These are phyloP conservation scores for Onychomys leucogaster DNA, from an alignment of 2,797 vertebrate genomes.

Conservation along the genomic window DNA sequence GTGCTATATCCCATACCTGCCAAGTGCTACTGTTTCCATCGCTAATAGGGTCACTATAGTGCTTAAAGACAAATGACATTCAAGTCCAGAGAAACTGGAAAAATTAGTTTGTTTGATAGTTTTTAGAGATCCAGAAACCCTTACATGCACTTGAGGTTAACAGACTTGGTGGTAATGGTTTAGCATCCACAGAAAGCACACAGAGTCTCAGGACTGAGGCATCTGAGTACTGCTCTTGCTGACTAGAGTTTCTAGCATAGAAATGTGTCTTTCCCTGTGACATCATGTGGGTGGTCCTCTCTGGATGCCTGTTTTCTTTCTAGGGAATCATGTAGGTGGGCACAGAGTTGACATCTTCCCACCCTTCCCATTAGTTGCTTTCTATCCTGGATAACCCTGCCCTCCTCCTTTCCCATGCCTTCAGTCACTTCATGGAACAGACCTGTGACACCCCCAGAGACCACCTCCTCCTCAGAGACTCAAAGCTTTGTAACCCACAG, in stretches of 20 bases:
- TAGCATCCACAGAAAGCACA: background rate
- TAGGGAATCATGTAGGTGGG: slow-evolving; percentile 34
- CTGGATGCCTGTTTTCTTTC: slow-evolving; percentile 12
- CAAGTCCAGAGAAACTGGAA: background rate
- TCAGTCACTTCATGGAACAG: slow-evolving; percentile 25
- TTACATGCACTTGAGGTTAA: background rate
- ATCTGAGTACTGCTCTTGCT: background rate
- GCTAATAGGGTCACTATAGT: background rate
- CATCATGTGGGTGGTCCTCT: background rate
- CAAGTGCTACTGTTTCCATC: background rate
- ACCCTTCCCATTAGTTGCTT: background rate
- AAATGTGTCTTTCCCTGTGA: slow-evolving; percentile 25
- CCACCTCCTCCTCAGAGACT: background rate
- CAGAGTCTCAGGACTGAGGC: background rate
- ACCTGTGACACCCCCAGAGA: background rate
- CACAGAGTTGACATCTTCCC: background rate
- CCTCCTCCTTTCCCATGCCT: background rate
- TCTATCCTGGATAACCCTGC: background rate
- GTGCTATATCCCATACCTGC: background rate
- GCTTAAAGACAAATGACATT: background rate
- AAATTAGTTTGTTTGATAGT: background rate
- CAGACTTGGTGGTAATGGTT: background rate
- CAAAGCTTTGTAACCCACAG: background rate
- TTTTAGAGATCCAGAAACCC: background rate
- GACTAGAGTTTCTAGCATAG: background rate